phyloP scores from a whole-genome alignment of 2,113 vertebrate genomes.

The Rhegmatorhina hoffmannsi region DNA sequence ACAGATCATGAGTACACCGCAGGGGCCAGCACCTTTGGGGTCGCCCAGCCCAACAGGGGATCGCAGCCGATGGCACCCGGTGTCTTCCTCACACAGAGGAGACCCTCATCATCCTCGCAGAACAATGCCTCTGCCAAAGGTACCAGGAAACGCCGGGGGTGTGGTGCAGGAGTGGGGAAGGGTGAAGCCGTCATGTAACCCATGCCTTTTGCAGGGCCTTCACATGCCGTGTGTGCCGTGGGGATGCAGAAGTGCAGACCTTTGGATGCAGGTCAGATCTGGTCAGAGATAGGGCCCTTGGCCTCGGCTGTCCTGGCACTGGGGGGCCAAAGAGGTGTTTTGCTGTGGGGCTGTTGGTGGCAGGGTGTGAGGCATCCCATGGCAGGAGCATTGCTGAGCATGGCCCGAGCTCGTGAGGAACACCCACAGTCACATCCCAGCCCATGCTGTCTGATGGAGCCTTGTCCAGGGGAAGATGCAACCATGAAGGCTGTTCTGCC shows the following conservation, averaged over 20 bases:
- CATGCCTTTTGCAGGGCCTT: background rate
- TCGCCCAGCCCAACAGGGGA: slow-evolving; percentile 80
- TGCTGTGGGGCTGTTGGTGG: background rate
- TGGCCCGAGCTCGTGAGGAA: background rate
- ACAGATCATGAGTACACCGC: slow-evolving; percentile 91
- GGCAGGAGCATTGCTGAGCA: background rate
- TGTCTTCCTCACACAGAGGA: slow-evolving; percentile 92
- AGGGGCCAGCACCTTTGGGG: slow-evolving; percentile 78
- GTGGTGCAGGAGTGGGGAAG: slow-evolving; percentile 32
- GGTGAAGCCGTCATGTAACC: background rate
- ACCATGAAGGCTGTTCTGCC: background rate
- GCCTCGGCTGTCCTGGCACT: background rate
- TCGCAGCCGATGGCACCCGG: slow-evolving; percentile 94
- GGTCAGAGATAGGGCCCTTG: accelerated
- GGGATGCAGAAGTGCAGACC: background rate
- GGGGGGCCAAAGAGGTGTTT: background rate
- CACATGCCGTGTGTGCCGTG: background rate
- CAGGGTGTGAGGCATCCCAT: background rate
- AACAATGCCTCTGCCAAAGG: slow-evolving; percentile 89
- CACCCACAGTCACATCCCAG: background rate
- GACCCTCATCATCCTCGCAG: slow-evolving; percentile 90
- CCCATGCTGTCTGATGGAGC: background rate
- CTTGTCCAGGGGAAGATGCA: background rate
- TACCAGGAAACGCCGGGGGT: slow-evolving; percentile 64
- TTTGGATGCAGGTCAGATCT: background rate